Evolutionary conservation across 2,113 vertebrate species (phyloP).

Genomic region (Rynchops niger): DNA sequence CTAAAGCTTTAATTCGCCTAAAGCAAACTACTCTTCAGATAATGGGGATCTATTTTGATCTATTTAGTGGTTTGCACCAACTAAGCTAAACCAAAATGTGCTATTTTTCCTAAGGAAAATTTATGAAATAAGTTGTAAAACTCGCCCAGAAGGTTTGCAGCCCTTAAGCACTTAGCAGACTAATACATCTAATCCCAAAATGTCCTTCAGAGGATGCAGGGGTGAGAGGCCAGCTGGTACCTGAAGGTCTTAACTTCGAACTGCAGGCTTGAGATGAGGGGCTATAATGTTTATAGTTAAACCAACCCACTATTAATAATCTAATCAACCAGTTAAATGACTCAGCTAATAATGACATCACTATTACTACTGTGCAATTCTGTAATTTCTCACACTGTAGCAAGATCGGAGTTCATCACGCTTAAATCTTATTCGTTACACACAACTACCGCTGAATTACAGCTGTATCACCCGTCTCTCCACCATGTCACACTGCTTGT

Average conservation of each 20-base stretch:
- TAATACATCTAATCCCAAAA: not conserved
- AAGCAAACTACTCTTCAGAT: not conserved
- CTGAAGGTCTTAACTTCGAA: not conserved
- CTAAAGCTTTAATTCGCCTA: not conserved
- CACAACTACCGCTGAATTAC: not conserved
- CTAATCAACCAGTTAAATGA: not conserved
- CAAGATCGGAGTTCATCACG: not conserved
- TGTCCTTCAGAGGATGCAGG: not conserved
- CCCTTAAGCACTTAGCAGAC: not conserved
- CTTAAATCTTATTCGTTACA: not conserved
- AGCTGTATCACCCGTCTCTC: not conserved
- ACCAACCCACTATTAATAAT: not conserved
- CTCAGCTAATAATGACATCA: not conserved
- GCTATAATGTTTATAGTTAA: not conserved
- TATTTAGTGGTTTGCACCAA: not conserved
- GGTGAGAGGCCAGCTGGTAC: not conserved
- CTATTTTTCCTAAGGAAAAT: not conserved
- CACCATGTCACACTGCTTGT: fast-evolving
- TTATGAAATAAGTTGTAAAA: not conserved
- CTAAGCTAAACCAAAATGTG: not conserved
- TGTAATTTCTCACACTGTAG: not conserved
- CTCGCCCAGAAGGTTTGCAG: not conserved
- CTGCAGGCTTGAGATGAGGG: not conserved
- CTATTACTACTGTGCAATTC: not conserved
- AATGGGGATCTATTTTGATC: not conserved